A percentile compares a stretch with the other conserved stretches of the same genome.
Evolutionary conservation across 2,888 invertebrate species (phyloP).

Genomic region (Torymus texanus): DNA sequence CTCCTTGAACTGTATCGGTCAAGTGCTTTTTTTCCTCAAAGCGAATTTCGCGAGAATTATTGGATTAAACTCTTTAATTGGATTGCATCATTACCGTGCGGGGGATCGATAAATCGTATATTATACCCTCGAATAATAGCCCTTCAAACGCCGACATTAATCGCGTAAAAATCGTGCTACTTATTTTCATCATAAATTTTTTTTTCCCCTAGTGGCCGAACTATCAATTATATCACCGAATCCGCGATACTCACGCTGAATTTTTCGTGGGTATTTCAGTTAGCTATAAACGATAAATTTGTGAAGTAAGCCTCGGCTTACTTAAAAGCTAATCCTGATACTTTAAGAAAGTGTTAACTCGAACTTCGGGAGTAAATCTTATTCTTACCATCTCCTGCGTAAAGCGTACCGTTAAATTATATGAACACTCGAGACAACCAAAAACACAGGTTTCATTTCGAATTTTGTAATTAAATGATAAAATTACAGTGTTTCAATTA

Average conservation of each 20-base stretch:
- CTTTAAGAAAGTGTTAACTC: slow-evolving; percentile 20
- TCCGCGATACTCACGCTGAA: not conserved
- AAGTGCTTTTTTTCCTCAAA: not conserved
- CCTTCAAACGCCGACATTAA: not conserved
- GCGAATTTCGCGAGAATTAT: not conserved
- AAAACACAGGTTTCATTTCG: no score
- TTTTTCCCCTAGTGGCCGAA: not conserved
- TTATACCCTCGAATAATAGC: slow-evolving; percentile 10
- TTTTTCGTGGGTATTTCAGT: not conserved
- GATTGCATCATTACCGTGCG: slow-evolving; percentile 1
- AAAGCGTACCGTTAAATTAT: not conserved
- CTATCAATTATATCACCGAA: not conserved
- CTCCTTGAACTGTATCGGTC: not conserved
- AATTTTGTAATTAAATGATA: no score
- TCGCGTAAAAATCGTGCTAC: not conserved
- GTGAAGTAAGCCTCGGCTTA: slow-evolving; percentile 16
- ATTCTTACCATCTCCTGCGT: not conserved
- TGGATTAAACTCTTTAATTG: slow-evolving; percentile 27
- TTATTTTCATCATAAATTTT: slow-evolving; percentile 4
- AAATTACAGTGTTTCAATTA: no score
- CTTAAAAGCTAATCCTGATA: slow-evolving; percentile 26
- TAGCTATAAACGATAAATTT: slow-evolving; percentile 9
- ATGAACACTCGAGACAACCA: no score
- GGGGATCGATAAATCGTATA: slow-evolving; percentile 15
- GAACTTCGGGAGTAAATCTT: not conserved